phyloP scores from a whole-genome alignment of 2,113 vertebrate genomes.

The Syngnathus typhle region DNA sequence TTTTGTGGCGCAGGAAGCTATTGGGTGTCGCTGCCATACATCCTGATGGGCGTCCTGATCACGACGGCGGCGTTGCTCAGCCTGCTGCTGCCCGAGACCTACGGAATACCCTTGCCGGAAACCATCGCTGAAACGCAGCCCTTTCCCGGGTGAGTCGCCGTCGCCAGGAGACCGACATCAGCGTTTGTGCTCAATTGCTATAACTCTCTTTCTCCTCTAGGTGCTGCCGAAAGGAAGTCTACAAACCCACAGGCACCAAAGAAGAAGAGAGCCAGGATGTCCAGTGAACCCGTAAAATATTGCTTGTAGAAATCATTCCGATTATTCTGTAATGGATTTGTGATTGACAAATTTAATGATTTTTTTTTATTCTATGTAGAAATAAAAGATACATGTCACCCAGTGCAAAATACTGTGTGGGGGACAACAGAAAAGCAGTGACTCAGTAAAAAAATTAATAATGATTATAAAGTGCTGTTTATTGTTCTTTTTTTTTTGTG shows the following conservation, averaged over 20 bases:
- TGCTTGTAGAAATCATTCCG: neutral
- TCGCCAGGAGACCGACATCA: neutral
- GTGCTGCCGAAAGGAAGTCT: conserved; percentile 41
- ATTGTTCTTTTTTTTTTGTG: no score
- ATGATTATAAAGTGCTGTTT: no score
- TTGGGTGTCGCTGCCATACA: conserved; percentile 77
- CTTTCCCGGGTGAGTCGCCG: conserved; percentile 75
- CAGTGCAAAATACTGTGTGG: neutral
- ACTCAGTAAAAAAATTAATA: no score
- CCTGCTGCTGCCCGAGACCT: conserved; percentile 87
- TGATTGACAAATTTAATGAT: neutral
- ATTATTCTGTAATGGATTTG: neutral
- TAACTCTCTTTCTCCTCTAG: conserved; percentile 24
- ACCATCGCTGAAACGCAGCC: conserved; percentile 79
- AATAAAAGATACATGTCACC: neutral
- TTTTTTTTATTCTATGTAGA: neutral
- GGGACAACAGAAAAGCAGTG: no score
- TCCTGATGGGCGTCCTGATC: conserved; percentile 82
- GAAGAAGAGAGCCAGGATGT: conserved; percentile 24
- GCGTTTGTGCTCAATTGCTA: neutral
- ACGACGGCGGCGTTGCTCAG: conserved; percentile 77
- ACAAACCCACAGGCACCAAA: neutral
- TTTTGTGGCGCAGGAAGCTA: conserved; percentile 72
- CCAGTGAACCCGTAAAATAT: neutral
- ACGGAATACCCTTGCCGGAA: conserved; percentile 77